Percentiles rank a stretch among this genome's conserved stretches.
These are phyloP conservation scores for Pogonocherus hispidulus DNA, from an alignment of 2,888 invertebrate genomes.

Conservation along the genomic window DNA sequence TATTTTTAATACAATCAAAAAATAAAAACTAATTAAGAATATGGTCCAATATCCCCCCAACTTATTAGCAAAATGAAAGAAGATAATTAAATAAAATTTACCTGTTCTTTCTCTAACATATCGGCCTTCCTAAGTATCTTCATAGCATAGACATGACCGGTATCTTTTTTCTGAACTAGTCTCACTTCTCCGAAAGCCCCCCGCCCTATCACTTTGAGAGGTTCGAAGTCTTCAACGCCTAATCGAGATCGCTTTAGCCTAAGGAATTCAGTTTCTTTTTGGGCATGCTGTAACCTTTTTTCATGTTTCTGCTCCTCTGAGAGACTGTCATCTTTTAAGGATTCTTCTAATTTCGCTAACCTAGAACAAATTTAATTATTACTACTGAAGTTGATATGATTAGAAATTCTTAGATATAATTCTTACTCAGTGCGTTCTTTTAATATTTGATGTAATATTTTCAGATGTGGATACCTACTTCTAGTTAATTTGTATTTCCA, in stretches of 20 bases:
- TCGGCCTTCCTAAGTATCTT: constrained; percentile 99
- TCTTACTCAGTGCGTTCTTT: too few species aligned
- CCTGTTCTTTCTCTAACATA: constrained; percentile 99
- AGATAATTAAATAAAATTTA: constrained; percentile 4
- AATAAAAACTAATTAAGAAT: neutral
- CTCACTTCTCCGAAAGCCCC: constrained; percentile 96
- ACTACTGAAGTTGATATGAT: too few species aligned
- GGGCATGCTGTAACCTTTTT: constrained; percentile 94
- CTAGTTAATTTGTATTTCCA: too few species aligned
- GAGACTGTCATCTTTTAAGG: constrained; percentile 94
- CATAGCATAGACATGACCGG: constrained; percentile 99
- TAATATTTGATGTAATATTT: too few species aligned
- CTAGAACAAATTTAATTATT: too few species aligned
- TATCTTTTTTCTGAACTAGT: constrained; percentile 99
- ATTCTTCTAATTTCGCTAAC: constrained; percentile 94
- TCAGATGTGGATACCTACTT: too few species aligned
- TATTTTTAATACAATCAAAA: too few species aligned
- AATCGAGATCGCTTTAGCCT: constrained; percentile 95
- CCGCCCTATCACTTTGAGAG: constrained; percentile 95
- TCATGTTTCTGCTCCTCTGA: constrained; percentile 96
- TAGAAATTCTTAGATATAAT: too few species aligned
- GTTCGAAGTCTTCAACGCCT: constrained; percentile 98
- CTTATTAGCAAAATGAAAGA: constrained; percentile 19
- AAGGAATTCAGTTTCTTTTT: constrained; percentile 98
- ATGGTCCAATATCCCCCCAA: neutral